A percentile compares a stretch with the other conserved stretches of the same genome.
Evolutionary conservation across 2,113 vertebrate species (phyloP).

Genomic region (Oryzias woworae): DNA sequence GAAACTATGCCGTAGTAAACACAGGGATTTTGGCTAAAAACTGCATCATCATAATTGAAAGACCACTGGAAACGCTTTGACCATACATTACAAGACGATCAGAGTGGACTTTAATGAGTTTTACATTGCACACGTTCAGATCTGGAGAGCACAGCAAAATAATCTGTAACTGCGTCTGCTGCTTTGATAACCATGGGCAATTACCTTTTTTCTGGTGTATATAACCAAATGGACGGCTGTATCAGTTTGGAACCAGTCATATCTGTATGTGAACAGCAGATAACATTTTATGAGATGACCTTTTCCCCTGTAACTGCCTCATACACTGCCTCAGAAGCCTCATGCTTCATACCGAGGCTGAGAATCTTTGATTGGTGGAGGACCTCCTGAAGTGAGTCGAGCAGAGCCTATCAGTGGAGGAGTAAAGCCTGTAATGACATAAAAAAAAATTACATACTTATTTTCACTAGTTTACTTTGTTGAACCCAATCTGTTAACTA

Average conservation of each 20-base stretch:
- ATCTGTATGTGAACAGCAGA: conserved; percentile 73
- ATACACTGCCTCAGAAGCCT: background rate
- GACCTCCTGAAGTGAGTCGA: conserved; percentile 23
- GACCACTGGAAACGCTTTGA: too few relatives aligned
- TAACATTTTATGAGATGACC: background rate
- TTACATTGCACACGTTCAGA: too few relatives aligned
- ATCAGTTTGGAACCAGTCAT: conserved; percentile 96
- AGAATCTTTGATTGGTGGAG: conserved; percentile 59
- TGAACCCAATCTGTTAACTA: too few relatives aligned
- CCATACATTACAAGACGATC: too few relatives aligned
- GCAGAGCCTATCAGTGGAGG: conserved; percentile 33
- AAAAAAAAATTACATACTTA: background rate
- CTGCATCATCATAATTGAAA: too few relatives aligned
- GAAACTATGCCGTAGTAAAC: too few relatives aligned
- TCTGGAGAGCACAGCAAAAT: too few relatives aligned
- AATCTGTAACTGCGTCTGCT: too few relatives aligned
- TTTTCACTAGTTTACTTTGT: too few relatives aligned
- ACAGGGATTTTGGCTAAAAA: too few relatives aligned
- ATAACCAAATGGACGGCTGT: conserved; percentile 82
- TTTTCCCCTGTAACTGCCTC: background rate
- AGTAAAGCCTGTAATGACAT: conserved; percentile 46
- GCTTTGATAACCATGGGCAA: background rate
- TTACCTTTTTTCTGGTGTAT: conserved; percentile 87
- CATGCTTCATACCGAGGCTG: conserved; percentile 65
- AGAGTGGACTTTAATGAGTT: too few relatives aligned